These are phyloP conservation scores for Orchestes rusci DNA, from an alignment of 2,888 invertebrate species.

Conservation along the genomic window DNA sequence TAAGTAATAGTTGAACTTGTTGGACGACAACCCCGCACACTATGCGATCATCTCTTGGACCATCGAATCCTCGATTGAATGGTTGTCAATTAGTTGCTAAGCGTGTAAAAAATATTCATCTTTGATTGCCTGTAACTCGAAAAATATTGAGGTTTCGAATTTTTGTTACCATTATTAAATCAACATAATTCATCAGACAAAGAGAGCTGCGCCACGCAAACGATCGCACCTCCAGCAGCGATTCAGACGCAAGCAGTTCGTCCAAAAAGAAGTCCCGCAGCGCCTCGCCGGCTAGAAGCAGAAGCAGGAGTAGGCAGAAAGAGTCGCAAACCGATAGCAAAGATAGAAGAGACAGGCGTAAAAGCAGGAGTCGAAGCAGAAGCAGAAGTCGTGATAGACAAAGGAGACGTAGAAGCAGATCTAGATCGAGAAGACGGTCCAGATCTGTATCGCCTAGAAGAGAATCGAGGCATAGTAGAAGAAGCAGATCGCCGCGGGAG, in stretches of 20 bases:
- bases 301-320: slow-evolving; percentile 23
- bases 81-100: too few species aligned
- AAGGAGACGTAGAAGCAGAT: not conserved
- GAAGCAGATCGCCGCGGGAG: slow-evolving; percentile 10
- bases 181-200: too few species aligned
- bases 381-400: slow-evolving; percentile 1
- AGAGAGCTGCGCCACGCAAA: slow-evolving; percentile 72
- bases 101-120: too few species aligned
- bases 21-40: too few species aligned
- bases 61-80: too few species aligned
- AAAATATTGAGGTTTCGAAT: too few species aligned
- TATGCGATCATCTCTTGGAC: too few species aligned
- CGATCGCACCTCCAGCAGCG: slow-evolving; percentile 46
- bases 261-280: slow-evolving; percentile 16
- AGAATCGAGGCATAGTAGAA: slow-evolving; percentile 9
- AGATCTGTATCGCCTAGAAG: slow-evolving; percentile 13
- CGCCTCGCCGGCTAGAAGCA: slow-evolving; percentile 14
- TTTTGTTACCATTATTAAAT: too few species aligned
- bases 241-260: slow-evolving; percentile 34
- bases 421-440: slow-evolving; percentile 7
- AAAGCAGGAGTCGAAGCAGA: slow-evolving; percentile 5
- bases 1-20: too few species aligned
- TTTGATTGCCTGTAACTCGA: too few species aligned
- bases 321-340: too few species aligned
- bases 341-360: slow-evolving; percentile 12